Evolutionary conservation across 2,888 invertebrate species (phyloP).

Genomic region (Brenthis ino): DNA sequence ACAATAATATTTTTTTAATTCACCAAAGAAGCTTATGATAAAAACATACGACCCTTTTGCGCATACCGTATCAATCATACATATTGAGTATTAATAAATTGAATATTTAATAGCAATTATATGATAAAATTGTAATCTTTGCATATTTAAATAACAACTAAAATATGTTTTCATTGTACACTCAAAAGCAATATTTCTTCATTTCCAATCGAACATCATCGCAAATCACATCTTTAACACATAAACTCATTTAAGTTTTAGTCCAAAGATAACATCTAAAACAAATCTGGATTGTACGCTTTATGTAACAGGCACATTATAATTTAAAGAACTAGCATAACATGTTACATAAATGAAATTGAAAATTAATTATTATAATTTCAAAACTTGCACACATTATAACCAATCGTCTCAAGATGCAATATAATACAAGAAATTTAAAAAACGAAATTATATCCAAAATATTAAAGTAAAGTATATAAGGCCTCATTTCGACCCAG

Average conservation of each 20-base stretch:
- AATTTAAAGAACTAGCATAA: constrained; percentile 1
- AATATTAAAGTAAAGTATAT: background rate
- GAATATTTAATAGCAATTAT: background rate
- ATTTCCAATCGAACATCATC: constrained; percentile 1
- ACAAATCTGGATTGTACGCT: background rate
- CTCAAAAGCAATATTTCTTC: constrained; percentile 9
- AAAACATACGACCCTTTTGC: background rate
- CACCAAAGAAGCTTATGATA: too few relatives aligned
- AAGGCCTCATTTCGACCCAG: too few relatives aligned
- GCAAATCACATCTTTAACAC: constrained; percentile 11
- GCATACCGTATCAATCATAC: background rate
- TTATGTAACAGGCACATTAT: background rate
- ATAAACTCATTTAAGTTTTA: background rate
- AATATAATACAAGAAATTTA: background rate
- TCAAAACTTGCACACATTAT: background rate
- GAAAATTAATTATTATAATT: background rate
- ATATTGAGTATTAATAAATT: background rate
- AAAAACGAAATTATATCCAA: background rate
- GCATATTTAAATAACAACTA: background rate
- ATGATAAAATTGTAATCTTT: background rate
- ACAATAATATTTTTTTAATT: too few relatives aligned
- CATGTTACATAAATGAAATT: background rate
- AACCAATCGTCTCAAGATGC: background rate
- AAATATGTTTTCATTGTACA: constrained; percentile 8
- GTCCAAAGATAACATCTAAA: background rate